Evolutionary conservation across 2,113 vertebrate genomes (phyloP), one percentile per base, ranked within the genome.

Genomic region (Proteles cristata): DNA sequence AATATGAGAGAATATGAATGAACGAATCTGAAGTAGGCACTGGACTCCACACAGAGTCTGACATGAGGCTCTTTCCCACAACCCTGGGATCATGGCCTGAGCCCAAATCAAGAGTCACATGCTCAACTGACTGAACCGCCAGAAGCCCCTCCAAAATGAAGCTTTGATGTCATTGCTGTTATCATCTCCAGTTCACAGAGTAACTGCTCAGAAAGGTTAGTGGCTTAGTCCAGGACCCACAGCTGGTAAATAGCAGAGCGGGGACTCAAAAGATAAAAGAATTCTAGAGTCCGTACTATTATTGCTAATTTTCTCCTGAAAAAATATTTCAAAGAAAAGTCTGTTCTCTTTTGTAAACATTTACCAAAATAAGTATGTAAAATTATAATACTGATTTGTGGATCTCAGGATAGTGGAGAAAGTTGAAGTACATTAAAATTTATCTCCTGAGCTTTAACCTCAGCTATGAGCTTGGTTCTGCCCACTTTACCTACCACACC

Each of bases 141-240:
- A 61, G 58, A 21, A 61, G 21, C 58, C 21, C 58, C 58, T 61
- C 58, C 39, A 61, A 26, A 90, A 74, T 58, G 50, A 74, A 50
- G 9, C 61, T 87, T 74, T 68, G 48, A 58, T 17, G 2, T 55
- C 31, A 74, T 86, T 68, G 61, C 31, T 66, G 8, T 35, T 31
- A 77, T 53, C 26, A 33, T 39, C 33, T 96, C 61, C 50, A 61
- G 21, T 90, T 79, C 73, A 63, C 10, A 28, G 55, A 55, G 43
- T 87, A 97, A 65, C 10, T 65, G 15, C 81, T 92, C 84, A 94
- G 87, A 92, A 81, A 94, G 12, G 5, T 80, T 16, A n/a, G n/a
- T 58, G 17, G 55, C 7, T 73, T 35, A 5, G 68, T 89, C 92
- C 2, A 71, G 58, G 76, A 85, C 31, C 7, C 23, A 39, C 12